phyloP scores from a whole-genome alignment of 2,888 invertebrate genomes.

The Epistrophe grossulariae region DNA sequence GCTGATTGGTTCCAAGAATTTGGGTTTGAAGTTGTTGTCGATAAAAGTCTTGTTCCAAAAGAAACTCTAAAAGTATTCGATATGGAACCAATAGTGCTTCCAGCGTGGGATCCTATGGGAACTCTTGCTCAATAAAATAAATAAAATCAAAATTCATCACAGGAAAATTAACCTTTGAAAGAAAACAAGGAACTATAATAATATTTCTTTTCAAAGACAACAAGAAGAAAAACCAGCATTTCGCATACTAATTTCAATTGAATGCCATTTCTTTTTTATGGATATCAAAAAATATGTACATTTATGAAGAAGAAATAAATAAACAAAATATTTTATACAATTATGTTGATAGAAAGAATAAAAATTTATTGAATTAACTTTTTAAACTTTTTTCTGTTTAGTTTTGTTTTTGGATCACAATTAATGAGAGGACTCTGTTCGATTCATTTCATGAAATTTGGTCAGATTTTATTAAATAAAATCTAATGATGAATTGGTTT shows the following conservation, averaged over 20 bases:
- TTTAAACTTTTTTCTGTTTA: constrained; percentile 12
- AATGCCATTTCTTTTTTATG: constrained; percentile 73
- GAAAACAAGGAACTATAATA: constrained; percentile 59
- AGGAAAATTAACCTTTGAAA: constrained; percentile 68
- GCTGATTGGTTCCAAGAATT: constrained; percentile 95
- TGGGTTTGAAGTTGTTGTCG: constrained; percentile 94
- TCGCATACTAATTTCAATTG: constrained; percentile 70
- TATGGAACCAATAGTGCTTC: constrained; percentile 90
- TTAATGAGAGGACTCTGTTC: neutral
- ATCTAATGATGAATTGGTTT: constrained; percentile 12
- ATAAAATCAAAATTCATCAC: constrained; percentile 14
- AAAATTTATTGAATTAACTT: constrained; percentile 63
- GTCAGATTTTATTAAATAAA: neutral
- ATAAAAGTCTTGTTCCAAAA: constrained; percentile 91
- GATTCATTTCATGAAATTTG: neutral
- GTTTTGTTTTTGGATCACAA: constrained; percentile 47
- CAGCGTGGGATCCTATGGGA: constrained; percentile 98
- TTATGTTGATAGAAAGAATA: constrained; percentile 72
- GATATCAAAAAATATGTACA: constrained; percentile 63
- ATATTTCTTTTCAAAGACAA: constrained; percentile 59
- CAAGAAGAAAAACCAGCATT: constrained; percentile 57
- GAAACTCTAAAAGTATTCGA: constrained; percentile 91
- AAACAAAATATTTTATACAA: constrained; percentile 69
- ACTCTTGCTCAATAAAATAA: constrained; percentile 86
- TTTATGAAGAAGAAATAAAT: constrained; percentile 32